Base-by-base conservation (phyloP, 2,888 invertebrate species). In the Pterostichus niger region DNA sequence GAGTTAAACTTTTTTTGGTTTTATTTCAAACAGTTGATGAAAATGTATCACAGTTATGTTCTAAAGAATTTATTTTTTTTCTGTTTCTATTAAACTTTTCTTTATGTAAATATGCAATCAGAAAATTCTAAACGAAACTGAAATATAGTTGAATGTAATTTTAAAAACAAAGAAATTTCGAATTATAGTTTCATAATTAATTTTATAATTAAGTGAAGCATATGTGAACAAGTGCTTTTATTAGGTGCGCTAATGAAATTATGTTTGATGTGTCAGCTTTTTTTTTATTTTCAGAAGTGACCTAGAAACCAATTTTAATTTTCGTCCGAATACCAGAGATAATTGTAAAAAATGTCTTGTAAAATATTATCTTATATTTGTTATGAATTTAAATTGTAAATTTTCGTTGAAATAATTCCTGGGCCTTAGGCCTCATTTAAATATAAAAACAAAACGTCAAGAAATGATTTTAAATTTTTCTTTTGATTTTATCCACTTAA, bases 401-500 rank as follows among this genome's bases (percentile, higher is more conserved):
- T 64, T 64, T 13, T 64, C 11, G 15, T 31, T 59, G 24, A 24
- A 40, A 40, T 7, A 40, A 40, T 40, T 40, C 40, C 5, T 40
- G 6, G 6, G 40, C 40, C 40, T 40, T 40, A 9, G 6, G 2
- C 40, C 40, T 40, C 40, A 40, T 40, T 40, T 40, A 40, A 40
- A 40, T 40, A 40, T 40, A 40, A 40, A 40, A 40, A 40, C 40
- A 40, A 35, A 13, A 64, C 11, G 33, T 64, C 35, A 1, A 13
- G 13, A 64, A 40, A 40, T 40, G 40, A 40, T 40, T 40, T 40
- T 2, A 40, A 40, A 40, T 40, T 64, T 64, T 59, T 35, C 13
- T 31, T 35, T 64, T 64, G 64, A 64, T 64, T 64, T 64, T 64
- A 64, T 64, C 64, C 64, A 64, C 33, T 64, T 64, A 44, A 40